phyloP scores from a whole-genome alignment of 2,888 invertebrate genomes.

The Conus canariensis region DNA sequence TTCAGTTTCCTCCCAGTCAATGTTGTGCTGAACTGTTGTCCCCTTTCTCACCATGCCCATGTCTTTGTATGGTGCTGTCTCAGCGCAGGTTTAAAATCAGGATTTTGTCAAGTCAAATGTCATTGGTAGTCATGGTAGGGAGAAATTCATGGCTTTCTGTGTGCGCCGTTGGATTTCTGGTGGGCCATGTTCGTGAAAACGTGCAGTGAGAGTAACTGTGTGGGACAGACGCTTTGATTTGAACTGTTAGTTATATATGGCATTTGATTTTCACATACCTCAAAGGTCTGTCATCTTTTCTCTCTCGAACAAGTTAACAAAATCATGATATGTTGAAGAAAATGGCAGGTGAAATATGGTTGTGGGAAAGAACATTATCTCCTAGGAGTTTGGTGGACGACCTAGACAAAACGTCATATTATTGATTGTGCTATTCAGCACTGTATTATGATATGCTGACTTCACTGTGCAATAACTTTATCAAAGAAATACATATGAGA shows the following conservation, averaged over 20 bases:
- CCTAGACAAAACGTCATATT: too few relatives aligned
- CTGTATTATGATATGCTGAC: neutral
- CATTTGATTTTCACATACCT: neutral
- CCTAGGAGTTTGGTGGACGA: neutral
- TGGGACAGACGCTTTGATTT: neutral
- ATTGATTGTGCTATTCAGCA: neutral
- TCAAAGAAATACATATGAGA: too few relatives aligned
- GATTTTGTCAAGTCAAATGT: neutral
- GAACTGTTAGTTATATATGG: neutral
- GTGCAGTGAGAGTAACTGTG: neutral
- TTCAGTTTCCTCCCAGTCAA: slow-evolving; percentile 13
- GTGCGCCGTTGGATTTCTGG: neutral
- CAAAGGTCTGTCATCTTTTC: neutral
- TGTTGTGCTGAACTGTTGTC: slow-evolving; percentile 24
- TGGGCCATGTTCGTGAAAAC: neutral
- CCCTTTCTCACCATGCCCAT: neutral
- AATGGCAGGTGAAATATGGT: neutral
- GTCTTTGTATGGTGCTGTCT: neutral
- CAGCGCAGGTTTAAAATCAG: neutral
- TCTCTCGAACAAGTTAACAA: neutral
- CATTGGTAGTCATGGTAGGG: neutral
- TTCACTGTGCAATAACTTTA: neutral
- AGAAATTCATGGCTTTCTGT: neutral
- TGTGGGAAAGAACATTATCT: neutral
- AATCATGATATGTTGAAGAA: neutral